Evolutionary conservation across 2,113 vertebrate genomes (phyloP), one percentile per base, ranked within the genome.

Genomic region (Lycaon pictus): DNA sequence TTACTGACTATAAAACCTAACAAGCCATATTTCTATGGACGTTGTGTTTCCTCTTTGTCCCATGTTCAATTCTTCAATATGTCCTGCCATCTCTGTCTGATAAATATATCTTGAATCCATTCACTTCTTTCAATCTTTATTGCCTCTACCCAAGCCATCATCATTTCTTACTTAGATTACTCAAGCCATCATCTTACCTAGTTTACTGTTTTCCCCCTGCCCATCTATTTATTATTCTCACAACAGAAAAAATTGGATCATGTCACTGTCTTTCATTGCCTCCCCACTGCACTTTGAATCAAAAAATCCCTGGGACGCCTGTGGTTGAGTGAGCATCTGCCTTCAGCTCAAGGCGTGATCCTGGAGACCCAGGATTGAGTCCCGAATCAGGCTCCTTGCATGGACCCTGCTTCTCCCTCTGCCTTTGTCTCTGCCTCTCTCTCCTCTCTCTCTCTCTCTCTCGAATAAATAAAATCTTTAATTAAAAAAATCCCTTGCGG

Each of bases 81-180:
- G 62, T 86, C 48, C 53, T 79, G 5, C 37, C 55, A 65, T 81
- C 89, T 96, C 48, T 71, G 56, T 79, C 27, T 72, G 86, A 48
- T 67, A 83, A 93, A 72, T 74, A 37, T 20, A 67, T 43, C 67
- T 76, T 82, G 76, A 94, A 81, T 87, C 48, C 1, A 81, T 23
- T 55, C 43, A 69, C 22, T 53, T 90, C n/a, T 79, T 60, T 48
- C 51, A 35, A n/a, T 84, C 43, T 96, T 53, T 86, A 74, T 20
- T 69, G 69, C 29, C 10, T 86, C 32, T 53, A 86, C 48, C 86
- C 22, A 90, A 27, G 22, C n/a, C 55, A 80, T 76, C n/a, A 63
- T 48, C 19, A 87, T n/a, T 96, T 74, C 82, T 37, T 94, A 69
- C 15, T 20, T 43, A 17, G 53, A 74, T 94, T 67, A 94, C 55